Base-by-base conservation (phyloP, 64 coral and sea anemone genomes). In the Pachyseris speciosa region DNA sequence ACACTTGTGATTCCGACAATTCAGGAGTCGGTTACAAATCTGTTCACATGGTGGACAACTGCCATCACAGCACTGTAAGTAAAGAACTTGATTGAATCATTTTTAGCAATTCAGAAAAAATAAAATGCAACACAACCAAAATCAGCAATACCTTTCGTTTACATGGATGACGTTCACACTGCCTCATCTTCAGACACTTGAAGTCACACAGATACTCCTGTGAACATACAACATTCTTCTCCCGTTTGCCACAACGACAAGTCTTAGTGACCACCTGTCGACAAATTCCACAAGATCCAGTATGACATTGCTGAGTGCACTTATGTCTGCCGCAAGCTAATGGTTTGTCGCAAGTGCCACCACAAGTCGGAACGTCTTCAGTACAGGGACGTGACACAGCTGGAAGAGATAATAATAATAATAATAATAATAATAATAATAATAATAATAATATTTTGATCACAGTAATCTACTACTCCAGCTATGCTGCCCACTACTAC, bases 1-100 rank as follows among this genome's bases (percentile, higher is more conserved):
- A 12, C 96, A 99, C 44, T 99, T 99, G 69, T 99, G 96, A 63
- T 99, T 99, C 64, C 89, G 95, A 69, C 96, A 99, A 69, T 95
- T 93, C 64, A 99, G 28, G 5, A 16, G 92, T 92, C 96, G 89
- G 8, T 74, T 87, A 86, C 96, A 99, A 67, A 86, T 76, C 79
- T 93, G 96, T 66, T 99, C 96, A 83, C 96, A 99, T 22, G 93
- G 86, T 45, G 89, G 96, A 66, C 96, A 99, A 4, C 42, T 36
- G 22, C 79, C 80, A 90, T 90, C 81, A 90, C 96, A 99, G 36
- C 96, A 99, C 96, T 99, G 83, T 2, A 42, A 65, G 22, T n/a
- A 69, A 67, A 67, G 8, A 32, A 34, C n/a, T n/a, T n/a, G n/a
- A n/a, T n/a, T n/a, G n/a, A n/a, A n/a, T n/a, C n/a, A n/a, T n/a